Base-by-base conservation (phyloP, 2,113 vertebrate species). In the Acrocephalus kingi region DNA sequence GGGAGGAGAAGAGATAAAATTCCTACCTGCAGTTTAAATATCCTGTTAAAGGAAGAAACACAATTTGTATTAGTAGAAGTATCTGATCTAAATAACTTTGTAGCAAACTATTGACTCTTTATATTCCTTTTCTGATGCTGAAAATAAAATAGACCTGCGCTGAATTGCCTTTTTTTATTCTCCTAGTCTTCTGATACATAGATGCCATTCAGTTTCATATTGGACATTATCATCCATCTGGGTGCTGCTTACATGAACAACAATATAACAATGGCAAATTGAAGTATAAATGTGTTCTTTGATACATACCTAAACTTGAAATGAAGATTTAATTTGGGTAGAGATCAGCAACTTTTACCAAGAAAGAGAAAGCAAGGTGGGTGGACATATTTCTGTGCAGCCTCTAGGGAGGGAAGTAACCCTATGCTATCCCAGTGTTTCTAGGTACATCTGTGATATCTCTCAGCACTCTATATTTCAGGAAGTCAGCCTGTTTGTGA, bases 401-500 rank as follows among this genome's bases (percentile, higher is more conserved):
- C 41, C 79, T 52, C 83, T 89, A 62, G 91, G 94, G 96, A 97
- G 76, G 35, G 52, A 88, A 93, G 92, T 92, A 96, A 96, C 88
- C 87, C 67, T 56, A 54, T 68, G 72, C 88, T 92, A 71, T 94
- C 61, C 52, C 56, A 83, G 63, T 43, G 48, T 84, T 95, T 94
- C 49, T 94, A 69, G 62, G 71, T 91, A 82, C 91, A 94, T 95
- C 92, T 96, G 90, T 66, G 80, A 64, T 97, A 88, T 97, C 93
- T 96, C 91, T 96, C 94, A 96, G 96, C 94, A 96, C 85, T 76
- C 90, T 90, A 93, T 95, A 97, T 97, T 96, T 94, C 96, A 97
- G 95, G 88, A 94, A 96, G 91, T 91, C 92, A 90, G 93, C 80
- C 83, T 96, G 94, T 94, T 97, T 96, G 82, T 94, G 90, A 66